These are phyloP conservation scores for Diphyllodes magnificus DNA, from an alignment of 2,113 vertebrate genomes.

Conservation along the genomic window DNA sequence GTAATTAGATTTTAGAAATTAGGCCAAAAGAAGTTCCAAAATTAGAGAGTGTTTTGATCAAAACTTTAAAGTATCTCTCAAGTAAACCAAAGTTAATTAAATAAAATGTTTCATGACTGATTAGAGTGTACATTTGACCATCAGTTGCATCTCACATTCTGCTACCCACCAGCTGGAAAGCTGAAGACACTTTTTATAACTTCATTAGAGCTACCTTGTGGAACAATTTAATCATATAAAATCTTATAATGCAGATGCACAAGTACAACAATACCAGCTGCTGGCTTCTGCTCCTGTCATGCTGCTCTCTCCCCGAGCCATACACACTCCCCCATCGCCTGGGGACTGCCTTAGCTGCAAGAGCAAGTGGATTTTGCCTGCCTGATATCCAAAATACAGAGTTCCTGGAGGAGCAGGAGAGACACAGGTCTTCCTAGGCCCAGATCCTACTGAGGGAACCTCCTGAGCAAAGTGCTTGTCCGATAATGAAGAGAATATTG, in stretches of 20 bases:
- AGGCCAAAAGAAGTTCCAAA: neutral
- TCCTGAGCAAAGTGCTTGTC: neutral
- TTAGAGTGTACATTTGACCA: slow-evolving; percentile 12
- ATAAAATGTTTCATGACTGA: neutral
- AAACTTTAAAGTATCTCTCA: neutral
- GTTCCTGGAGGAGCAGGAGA: neutral
- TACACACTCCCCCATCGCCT: rapidly evolving
- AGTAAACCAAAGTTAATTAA: slow-evolving; percentile 12
- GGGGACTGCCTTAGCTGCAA: neutral
- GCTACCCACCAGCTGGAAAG: slow-evolving; percentile 48
- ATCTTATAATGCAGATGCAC: slow-evolving; percentile 26
- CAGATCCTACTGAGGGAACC: neutral
- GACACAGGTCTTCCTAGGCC: neutral
- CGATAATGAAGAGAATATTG: neutral
- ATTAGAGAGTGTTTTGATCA: neutral
- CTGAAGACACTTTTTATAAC: slow-evolving; percentile 41
- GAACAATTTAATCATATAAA: slow-evolving; percentile 61
- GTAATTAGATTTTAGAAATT: neutral
- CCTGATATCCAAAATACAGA: neutral
- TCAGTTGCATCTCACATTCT: slow-evolving; percentile 27
- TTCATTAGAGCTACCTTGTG: slow-evolving; percentile 19
- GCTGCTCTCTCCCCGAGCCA: neutral
- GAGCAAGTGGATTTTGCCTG: neutral
- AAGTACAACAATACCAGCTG: slow-evolving; percentile 26
- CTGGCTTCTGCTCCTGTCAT: slow-evolving; percentile 15